Evolutionary conservation across 30 jellyfish, hydroid and myxozoan species (phyloP), one percentile per base, ranked within the genome.

Genomic region (Clytia hemisphaerica): DNA sequence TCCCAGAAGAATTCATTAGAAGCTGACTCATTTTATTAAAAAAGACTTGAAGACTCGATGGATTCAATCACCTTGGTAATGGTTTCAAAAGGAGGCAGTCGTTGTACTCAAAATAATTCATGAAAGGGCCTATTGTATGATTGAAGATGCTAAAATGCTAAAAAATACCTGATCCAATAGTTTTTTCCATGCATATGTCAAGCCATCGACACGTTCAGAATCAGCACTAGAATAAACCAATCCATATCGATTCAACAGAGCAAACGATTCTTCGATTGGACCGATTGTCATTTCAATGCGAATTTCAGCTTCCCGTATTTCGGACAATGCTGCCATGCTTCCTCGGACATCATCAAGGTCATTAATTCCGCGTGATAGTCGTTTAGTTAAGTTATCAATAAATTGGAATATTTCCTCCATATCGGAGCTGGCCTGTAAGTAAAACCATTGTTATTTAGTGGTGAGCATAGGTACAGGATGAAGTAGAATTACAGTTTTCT

Each of bases 331-430:
- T n/a, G 93, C 89, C 95, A 84, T 84, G 62, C 92, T 71, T 10
- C 83, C 82, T 50, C 95, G 53, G 18, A 84, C 93, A 57, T 84
- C 95, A 77, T 84, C 95, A 44, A 84, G 89, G 35, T 84, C 95
- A 47, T 84, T 84, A 67, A 84, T 71, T 0, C 84, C 84, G 46
- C 95, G 89, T 4, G 79, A 59, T 21, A 84, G 64, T 14, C 88
- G 75, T 42, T 84, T 84, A 60, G 60, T 76, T 37, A 78, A 61
- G 35, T 75, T 84, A 58, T 76, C 88, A 37, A 76, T 84, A 73
- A 84, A 84, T 33, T 82, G 65, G 80, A 84, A 76, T 5, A 84
- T 71, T 31, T 76, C 88, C 24, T 71, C 86, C 95, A 84, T 84
- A 49, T 76, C 87, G n/a, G 72, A 78, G 31, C 87, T 65, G 27